Conservation (phyloP, 2,888 invertebrate genomes). For the Callimorpha dominula region DNA sequence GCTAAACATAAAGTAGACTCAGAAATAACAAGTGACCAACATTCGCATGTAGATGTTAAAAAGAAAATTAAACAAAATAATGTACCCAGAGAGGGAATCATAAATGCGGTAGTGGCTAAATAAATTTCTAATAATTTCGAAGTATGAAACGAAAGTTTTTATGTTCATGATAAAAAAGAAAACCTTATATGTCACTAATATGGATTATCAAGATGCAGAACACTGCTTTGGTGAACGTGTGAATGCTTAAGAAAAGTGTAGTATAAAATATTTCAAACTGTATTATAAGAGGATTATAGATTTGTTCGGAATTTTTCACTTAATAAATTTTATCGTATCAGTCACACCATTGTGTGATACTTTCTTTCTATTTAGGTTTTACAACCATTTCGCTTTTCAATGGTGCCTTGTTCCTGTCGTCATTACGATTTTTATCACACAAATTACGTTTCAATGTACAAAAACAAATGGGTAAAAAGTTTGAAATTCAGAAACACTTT, state of each 20-base stretch:
- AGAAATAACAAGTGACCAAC: conserved; percentile 22
- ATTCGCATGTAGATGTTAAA: conserved; percentile 32
- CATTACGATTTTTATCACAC: too few species aligned
- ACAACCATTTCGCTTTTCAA: too few species aligned
- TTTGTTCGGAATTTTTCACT: background rate
- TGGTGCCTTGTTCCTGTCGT: too few species aligned
- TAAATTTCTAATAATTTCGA: conserved; percentile 35
- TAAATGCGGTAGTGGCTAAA: conserved; percentile 8
- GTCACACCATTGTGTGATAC: too few species aligned
- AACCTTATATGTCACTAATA: conserved; percentile 7
- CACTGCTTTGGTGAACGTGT: background rate
- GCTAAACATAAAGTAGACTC: conserved; percentile 18
- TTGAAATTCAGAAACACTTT: too few species aligned
- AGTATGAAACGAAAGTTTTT: conserved; percentile 38
- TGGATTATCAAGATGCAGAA: background rate
- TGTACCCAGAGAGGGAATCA: conserved; percentile 13
- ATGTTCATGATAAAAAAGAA: conserved; percentile 22
- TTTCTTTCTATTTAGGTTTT: too few species aligned
- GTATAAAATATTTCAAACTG: background rate
- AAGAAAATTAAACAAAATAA: conserved; percentile 27
- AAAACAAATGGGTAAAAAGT: too few species aligned
- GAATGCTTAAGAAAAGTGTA: background rate
- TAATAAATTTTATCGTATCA: too few species aligned
- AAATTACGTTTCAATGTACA: too few species aligned
- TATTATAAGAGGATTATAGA: background rate